Evolutionary conservation across 2,888 invertebrate genomes (phyloP).

Genomic region (Dorcus hopei): DNA sequence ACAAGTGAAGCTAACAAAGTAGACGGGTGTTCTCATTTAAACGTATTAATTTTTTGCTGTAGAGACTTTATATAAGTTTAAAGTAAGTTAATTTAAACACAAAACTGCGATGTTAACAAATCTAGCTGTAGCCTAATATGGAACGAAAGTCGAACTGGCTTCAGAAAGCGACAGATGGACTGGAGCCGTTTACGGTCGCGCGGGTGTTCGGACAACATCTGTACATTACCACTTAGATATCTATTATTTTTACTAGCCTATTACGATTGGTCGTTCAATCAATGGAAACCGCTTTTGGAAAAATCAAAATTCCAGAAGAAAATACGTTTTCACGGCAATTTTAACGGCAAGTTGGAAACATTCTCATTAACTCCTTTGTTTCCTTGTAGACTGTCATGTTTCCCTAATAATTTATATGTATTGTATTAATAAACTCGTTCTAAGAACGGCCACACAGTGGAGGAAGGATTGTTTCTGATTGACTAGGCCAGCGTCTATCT

Average conservation of each 20-base stretch:
- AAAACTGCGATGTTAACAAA: constrained; percentile 27
- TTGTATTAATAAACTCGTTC: too few species aligned
- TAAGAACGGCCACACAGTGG: too few species aligned
- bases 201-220: constrained; percentile 21
- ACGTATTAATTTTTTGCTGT: background rate
- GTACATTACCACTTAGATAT: constrained; percentile 9
- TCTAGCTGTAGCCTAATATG: constrained; percentile 26
- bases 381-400: too few species aligned
- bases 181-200: constrained; percentile 18
- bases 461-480: too few species aligned
- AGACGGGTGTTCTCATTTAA: too few species aligned
- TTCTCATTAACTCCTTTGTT: too few species aligned
- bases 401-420: too few species aligned
- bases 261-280: background rate
- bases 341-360: too few species aligned
- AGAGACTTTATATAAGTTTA: constrained; percentile 7
- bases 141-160: constrained; percentile 24
- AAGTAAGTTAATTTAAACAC: constrained; percentile 27
- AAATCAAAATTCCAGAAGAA: too few species aligned
- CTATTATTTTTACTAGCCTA: background rate
- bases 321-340: too few species aligned
- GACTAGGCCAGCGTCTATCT: too few species aligned
- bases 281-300: background rate
- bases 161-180: constrained; percentile 24
- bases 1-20: too few species aligned